Base-by-base conservation (phyloP, 2,888 invertebrate genomes). In the Chydorus sphaericus region DNA sequence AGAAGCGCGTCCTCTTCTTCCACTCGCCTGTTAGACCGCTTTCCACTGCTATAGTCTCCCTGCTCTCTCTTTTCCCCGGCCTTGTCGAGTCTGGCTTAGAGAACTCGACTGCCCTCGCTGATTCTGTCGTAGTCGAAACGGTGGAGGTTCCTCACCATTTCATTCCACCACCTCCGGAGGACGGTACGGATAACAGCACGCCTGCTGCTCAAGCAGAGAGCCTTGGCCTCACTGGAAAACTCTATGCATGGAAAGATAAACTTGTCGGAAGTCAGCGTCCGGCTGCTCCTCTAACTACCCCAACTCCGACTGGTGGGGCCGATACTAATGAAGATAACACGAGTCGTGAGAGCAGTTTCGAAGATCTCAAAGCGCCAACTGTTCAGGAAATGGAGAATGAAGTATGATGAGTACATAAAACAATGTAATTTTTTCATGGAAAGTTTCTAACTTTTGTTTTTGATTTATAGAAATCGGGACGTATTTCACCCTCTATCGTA, bases 11-110 rank as follows among this genome's bases (percentile, higher is more conserved):
- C 39, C 79, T 98, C 55, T 88, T 96, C 67, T 90, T 87, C 70
- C 88, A 91, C 56, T 85, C 92, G 20, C 94, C 96, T 2, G 96
- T 94, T 2, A 85, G 90, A 59, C 81, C 84, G 7, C 74, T 97
- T 61, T 93, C 94, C 63, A 80, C 85, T 7, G 80, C 86, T 5
- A 80, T 97, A 62, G 73, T 98, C 55, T 85, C 93, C 6, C 75
- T 97, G 52, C 75, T 93, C 1, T 96, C 96, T 1, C 70, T 98
- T 33, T 81, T 91, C 71, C 97, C 97, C 54, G 84, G 82, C 48
- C 82, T 92, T 74, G 76, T 93, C 62, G 90, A 92, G 67, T 78
- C 77, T 65, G 93, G 93, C 2, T 76, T 94, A 39, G 73, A 78
- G 60, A 81, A 85, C 30, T 57, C 48, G 33, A 54, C 53, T 11